Evolutionary conservation across 1,140 invertebrate species (phyloP).

Genomic region (Zaprionus vittiger): DNA sequence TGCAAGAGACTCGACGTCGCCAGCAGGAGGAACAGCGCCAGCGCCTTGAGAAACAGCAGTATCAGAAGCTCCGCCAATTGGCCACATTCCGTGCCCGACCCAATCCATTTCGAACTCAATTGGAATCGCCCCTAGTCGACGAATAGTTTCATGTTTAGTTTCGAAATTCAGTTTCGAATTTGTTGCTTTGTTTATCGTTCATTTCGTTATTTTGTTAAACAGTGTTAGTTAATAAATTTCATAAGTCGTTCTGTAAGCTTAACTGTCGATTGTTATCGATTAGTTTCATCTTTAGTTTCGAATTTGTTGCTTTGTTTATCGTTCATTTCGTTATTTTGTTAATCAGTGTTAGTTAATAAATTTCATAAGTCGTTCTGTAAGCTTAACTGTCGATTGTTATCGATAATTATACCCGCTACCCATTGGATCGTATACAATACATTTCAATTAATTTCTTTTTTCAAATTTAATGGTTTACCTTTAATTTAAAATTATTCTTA

Average conservation of each 20-base stretch:
- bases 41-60: constrained; percentile 30
- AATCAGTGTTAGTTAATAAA: constrained; percentile 5
- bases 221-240: constrained; percentile 3
- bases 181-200: constrained; percentile 19
- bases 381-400: no score
- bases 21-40: constrained; percentile 47
- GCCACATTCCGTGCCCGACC: constrained; percentile 56
- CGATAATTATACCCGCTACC: no score
- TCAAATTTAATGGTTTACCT: no score
- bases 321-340: constrained; percentile 28
- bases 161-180: neutral
- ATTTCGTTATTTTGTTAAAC: constrained; percentile 30
- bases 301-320: constrained; percentile 15
- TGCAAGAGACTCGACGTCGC: constrained; percentile 42
- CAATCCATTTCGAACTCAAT: constrained; percentile 51
- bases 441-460: no score
- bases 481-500: no score
- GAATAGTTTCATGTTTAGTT: neutral
- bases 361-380: neutral
- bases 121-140: neutral
- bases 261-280: no score
- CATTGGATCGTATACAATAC: no score
- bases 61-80: constrained; percentile 53
- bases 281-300: neutral
- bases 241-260: neutral